Conservation (phyloP, 2,797 vertebrate genomes). For the Rhynchonycteris naso region DNA sequence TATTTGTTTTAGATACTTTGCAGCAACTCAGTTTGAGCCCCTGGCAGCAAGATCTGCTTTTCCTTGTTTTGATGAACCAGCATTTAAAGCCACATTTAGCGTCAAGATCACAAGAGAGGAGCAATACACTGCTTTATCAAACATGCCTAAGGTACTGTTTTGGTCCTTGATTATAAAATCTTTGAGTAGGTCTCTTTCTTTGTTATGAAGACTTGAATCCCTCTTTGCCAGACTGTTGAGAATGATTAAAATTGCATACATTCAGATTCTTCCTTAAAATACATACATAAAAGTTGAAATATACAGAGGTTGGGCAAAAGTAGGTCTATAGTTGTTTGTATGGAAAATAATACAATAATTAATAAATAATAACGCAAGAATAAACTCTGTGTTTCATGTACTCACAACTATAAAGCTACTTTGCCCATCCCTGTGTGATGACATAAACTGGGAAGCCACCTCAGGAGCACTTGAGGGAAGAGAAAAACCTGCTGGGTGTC, state of each 20-base stretch:
- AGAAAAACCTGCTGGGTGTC: background rate
- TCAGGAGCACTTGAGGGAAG: background rate
- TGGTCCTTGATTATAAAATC: conserved; percentile 44
- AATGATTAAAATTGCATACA: conserved; percentile 24
- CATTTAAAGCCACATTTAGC: conserved; percentile 94
- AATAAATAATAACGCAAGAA: too few species aligned
- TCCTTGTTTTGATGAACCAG: conserved; percentile 98
- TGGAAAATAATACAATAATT: too few species aligned
- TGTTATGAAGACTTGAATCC: conserved; percentile 27
- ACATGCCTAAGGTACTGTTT: conserved; percentile 95
- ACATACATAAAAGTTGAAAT: conserved; percentile 34
- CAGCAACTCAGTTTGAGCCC: conserved; percentile 98
- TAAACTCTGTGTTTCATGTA: too few species aligned
- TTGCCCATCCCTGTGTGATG: background rate
- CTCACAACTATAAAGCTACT: too few species aligned
- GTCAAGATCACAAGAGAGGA: conserved; percentile 92
- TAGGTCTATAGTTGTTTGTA: too few species aligned
- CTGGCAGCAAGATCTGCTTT: conserved; percentile 95
- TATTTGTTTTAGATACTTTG: conserved; percentile 89
- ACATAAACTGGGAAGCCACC: background rate
- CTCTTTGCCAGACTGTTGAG: background rate
- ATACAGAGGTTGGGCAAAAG: background rate
- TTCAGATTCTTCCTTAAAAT: conserved; percentile 51
- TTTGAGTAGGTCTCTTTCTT: conserved; percentile 57
- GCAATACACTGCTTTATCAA: conserved; percentile 91